Conservation (phyloP, 2,888 invertebrate species). For the Cheilosia scutellata region DNA sequence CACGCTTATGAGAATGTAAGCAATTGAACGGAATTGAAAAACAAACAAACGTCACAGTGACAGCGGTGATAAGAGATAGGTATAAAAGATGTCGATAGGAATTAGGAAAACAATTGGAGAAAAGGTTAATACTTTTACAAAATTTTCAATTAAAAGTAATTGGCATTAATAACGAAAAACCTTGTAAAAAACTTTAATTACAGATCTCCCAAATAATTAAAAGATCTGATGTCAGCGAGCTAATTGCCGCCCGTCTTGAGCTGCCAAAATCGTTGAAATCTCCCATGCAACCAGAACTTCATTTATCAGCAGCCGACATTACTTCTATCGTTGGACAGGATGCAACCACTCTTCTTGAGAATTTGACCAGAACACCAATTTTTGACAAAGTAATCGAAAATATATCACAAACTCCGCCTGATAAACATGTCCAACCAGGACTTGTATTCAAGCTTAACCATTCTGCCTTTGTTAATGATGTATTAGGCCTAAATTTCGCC, state of each 20-base stretch:
- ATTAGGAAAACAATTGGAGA: slow-evolving; percentile 81
- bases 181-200: slow-evolving; percentile 17
- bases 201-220: slow-evolving; percentile 78
- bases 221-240: slow-evolving; percentile 77
- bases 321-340: slow-evolving; percentile 67
- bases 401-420: slow-evolving; percentile 76
- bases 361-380: slow-evolving; percentile 74
- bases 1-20: neutral
- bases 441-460: slow-evolving; percentile 79
- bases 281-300: slow-evolving; percentile 77
- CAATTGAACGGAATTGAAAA: slow-evolving; percentile 54
- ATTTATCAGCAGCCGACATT: slow-evolving; percentile 76
- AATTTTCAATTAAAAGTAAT: neutral
- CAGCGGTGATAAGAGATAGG: slow-evolving; percentile 3
- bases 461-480: slow-evolving; percentile 77
- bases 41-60: slow-evolving; percentile 43
- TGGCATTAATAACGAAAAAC: slow-evolving; percentile 7
- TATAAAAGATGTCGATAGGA: slow-evolving; percentile 77
- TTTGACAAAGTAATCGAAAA: slow-evolving; percentile 77
- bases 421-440: slow-evolving; percentile 76
- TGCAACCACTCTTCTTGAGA: slow-evolving; percentile 72
- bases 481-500: slow-evolving; percentile 71
- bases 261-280: slow-evolving; percentile 62
- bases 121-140: slow-evolving; percentile 77
- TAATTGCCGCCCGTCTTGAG: slow-evolving; percentile 79